phyloP scores from a whole-genome alignment of 92 coral and sea anemone species.

The Umimayanthus chanpuru region DNA sequence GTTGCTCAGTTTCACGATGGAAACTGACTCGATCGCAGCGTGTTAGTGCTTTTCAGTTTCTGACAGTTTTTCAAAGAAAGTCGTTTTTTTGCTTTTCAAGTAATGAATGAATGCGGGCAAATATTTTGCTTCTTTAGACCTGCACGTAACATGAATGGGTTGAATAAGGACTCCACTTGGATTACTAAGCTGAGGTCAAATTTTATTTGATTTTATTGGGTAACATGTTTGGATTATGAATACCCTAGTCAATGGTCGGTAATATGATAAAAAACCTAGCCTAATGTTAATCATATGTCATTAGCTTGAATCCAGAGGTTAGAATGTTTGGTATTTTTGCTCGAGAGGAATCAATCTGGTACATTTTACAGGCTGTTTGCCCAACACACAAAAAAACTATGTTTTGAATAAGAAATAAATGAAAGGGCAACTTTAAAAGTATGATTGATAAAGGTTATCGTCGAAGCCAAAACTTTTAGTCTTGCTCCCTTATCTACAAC shows the following conservation, averaged over 20 bases:
- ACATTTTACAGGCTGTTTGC: constrained; percentile 12
- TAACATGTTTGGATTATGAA: background rate
- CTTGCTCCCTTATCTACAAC: background rate
- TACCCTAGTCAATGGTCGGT: background rate
- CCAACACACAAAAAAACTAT: background rate
- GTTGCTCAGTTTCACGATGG: background rate
- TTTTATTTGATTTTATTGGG: constrained; percentile 20
- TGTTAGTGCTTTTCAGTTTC: background rate
- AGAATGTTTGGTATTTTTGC: constrained; percentile 16
- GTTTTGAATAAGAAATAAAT: background rate
- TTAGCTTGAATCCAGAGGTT: background rate
- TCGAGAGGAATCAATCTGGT: constrained; percentile 1
- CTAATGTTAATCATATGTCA: background rate
- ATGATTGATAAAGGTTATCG: background rate
- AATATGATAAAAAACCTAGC: background rate
- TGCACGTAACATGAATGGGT: background rate
- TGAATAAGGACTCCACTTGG: constrained; percentile 1
- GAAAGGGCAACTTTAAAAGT: background rate
- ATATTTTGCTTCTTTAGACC: background rate
- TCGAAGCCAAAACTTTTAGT: background rate
- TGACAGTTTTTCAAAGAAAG: background rate
- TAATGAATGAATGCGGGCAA: background rate
- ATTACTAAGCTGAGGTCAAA: constrained; percentile 10
- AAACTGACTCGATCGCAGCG: background rate
- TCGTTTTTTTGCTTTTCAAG: background rate